Evolutionary conservation across 2,797 vertebrate genomes (phyloP), one percentile per base, ranked within the genome.

Genomic region (Dicrostonyx torquatus): DNA sequence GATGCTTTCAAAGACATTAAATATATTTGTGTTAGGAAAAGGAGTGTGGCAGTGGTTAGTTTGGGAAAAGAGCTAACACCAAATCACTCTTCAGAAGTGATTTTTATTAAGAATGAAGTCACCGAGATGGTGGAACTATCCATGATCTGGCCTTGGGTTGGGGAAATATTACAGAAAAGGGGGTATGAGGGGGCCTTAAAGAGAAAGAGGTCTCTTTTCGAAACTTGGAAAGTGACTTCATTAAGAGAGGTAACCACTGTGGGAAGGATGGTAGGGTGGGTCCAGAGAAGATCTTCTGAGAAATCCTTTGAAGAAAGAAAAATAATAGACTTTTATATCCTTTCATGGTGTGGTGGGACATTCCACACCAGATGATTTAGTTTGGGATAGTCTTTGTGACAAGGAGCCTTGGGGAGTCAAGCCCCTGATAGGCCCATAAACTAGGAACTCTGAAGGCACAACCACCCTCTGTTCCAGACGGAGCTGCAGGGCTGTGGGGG

Each of bases 1-100:
- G 90, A 58, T 58, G 34, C 85, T 87, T 82, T 84, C 92, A 37
- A 83, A 60, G 75, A n/a, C 43, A 29, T n/a, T 83, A 94, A 66
- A 2, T 77, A 26, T 92, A 22, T 37, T 22, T 50, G 45, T 87
- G 31, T 7, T 72, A 55, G 66, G 18, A 29, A 86, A 72, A 12
- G 66, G 66, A 55, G 24, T 72, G 15, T 8, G 48, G 24, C n/a
- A 72, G 68, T 50, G 34, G 18, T 84, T 68, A 12, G 20, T n/a
- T 68, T 85, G 45, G 6, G 6, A 85, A 85, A 70, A 7, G 11
- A 70, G 22, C 0, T 6, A 37, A 85, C n/a, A 50, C 14, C 34
- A 53, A 37, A 26, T 80, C 20, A 40, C n/a, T 4, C 22, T 58
- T 80, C 48, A 87, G 48, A 72, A 72, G n/a, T 50, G 29, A 37